A percentile compares a stretch with the other conserved stretches of the same genome.
Evolutionary conservation across 1,140 invertebrate species (phyloP).

Genomic region (Drosophila repleta): DNA sequence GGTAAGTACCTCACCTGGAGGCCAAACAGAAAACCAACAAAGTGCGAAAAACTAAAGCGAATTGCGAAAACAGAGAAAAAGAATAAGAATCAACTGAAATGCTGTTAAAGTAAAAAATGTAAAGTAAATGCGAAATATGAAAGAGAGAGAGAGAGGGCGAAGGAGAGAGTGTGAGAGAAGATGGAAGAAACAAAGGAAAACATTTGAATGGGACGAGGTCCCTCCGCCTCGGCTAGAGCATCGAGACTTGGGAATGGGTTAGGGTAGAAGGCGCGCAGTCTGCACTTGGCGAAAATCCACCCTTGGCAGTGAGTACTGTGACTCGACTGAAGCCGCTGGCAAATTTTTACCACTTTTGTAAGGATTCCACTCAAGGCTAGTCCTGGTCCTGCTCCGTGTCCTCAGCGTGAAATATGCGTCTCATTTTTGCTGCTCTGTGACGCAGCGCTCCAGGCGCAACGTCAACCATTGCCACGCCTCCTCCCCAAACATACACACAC

Average conservation of each 20-base stretch:
- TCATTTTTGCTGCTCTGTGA: conserved; percentile 26
- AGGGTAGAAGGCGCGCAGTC: conserved; percentile 9
- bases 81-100: conserved; percentile 8
- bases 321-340: conserved; percentile 53
- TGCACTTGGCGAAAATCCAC: conserved; percentile 69
- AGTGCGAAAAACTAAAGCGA: conserved; percentile 42
- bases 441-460: conserved; percentile 45
- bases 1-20: conserved; percentile 25
- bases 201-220: conserved; percentile 32
- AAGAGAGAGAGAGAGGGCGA: conserved; percentile 15
- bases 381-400: conserved; percentile 14
- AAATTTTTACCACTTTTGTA: conserved; percentile 79
- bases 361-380: conserved; percentile 76
- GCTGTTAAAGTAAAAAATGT: conserved; percentile 35
- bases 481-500: neutral
- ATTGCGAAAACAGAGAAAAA: conserved; percentile 21
- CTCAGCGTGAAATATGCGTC: conserved; percentile 34
- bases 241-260: conserved; percentile 4
- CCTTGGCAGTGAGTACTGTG: conserved; percentile 46
- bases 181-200: conserved; percentile 65
- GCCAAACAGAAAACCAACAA: conserved; percentile 21
- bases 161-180: conserved; percentile 31
- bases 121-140: conserved; percentile 20
- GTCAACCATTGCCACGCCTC: conserved; percentile 38
- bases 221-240: neutral